Evolutionary conservation across 2,888 invertebrate species (phyloP).

Genomic region (Criorhina ranunculi): DNA sequence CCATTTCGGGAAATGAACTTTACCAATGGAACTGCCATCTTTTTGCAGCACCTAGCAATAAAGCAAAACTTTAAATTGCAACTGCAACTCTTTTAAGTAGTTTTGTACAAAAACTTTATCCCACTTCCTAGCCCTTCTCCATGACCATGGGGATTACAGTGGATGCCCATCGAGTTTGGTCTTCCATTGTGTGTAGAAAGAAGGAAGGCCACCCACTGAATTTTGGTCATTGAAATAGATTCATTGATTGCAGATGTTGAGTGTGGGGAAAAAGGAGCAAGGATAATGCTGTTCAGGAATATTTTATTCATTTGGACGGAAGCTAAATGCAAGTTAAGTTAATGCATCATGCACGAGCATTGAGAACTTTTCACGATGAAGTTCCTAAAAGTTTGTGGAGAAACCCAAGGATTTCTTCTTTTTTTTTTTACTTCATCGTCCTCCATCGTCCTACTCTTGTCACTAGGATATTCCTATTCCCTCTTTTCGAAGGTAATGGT

Average conservation of each 20-base stretch:
- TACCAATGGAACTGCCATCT: constrained; percentile 33
- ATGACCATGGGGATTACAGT: constrained; percentile 15
- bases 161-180: no score
- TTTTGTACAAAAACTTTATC: constrained; percentile 52
- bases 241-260: constrained; percentile 57
- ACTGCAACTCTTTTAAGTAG: constrained; percentile 66
- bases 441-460: not conserved
- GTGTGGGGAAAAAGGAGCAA: not conserved
- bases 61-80: constrained; percentile 69
- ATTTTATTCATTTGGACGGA: constrained; percentile 33
- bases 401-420: constrained; percentile 7
- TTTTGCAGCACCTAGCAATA: constrained; percentile 25
- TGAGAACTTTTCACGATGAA: constrained; percentile 36
- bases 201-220: constrained; percentile 13
- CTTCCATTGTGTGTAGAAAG: not conserved
- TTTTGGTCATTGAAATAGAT: constrained; percentile 45
- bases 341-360: constrained; percentile 33
- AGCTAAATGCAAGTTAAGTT: constrained; percentile 42
- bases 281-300: constrained; percentile 25
- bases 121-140: not conserved
- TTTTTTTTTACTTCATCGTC: not conserved
- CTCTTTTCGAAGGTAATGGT: not conserved
- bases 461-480: not conserved
- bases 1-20: constrained; percentile 33
- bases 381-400: constrained; percentile 40